Base-by-base conservation (phyloP, 2,113 vertebrate species). In the Phoenicopterus ruber region DNA sequence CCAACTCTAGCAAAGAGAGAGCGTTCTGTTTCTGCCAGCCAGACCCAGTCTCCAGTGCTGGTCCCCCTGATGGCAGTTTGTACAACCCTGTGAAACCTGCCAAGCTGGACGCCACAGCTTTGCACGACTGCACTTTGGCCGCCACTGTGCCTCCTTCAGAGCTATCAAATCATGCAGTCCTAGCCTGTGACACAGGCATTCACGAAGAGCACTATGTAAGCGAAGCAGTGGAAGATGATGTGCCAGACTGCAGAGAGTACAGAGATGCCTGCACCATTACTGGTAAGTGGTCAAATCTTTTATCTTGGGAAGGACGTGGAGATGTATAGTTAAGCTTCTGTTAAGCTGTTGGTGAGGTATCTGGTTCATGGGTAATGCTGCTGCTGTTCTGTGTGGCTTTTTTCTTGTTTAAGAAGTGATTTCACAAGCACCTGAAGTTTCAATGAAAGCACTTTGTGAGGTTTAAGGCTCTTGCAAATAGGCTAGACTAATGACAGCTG, bases 181-280 rank as follows among this genome's bases (percentile, higher is more conserved):
- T 96, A 94, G 98, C 97, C 97, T 26, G 95, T 73, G 26, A 97
- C 96, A 92, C 98, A 28, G 97, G 97, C 97, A 69, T 96, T 82
- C 97, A 98, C 3, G 99, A 99, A 95, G 99, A 99, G 93, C 98
- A 99, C 96, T 99, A 99, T 97, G 98, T 99, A 88, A 98, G 98
- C n/a, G 98, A 99, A 88, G 98, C 98, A 47, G 96, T 96, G 78
- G 95, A 97, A 90, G 98, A 98, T 94, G 97, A 98, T 89, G 97
- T 96, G 62, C 95, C 97, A 95, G 84, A 96, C 96, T 96, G 24
- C 96, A 97, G 97, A 92, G 97, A 96, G 95, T 98, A 97, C 98
- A 98, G 98, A 97, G 99, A 99, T 99, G 99, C 99, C 94, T 99
- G 99, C 98, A 99, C 99, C 98, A 99, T 99, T 98, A 99, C 99